Percentiles rank a stretch among this genome's conserved stretches.
Evolutionary conservation across 2,113 vertebrate species (phyloP).

Genomic region (Brachionichthys hirsutus): DNA sequence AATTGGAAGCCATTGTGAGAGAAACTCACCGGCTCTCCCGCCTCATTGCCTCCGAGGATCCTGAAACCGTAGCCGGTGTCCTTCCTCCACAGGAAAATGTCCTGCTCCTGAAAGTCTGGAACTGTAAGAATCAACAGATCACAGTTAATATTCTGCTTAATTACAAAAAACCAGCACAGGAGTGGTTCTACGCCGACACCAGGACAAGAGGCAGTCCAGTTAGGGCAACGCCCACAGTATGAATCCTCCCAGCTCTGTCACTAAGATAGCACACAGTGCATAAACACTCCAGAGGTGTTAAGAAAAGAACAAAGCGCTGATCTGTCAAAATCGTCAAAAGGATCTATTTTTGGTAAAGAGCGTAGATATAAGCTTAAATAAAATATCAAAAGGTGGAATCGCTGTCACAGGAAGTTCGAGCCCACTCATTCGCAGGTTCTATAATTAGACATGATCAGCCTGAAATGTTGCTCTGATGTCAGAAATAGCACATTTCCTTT

Average conservation of each 20-base stretch:
- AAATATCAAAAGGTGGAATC: slow-evolving; percentile 29
- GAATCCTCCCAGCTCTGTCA: slow-evolving; percentile 18
- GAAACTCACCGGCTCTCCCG: slow-evolving; percentile 95
- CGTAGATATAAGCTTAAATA: slow-evolving; percentile 33
- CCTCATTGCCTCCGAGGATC: slow-evolving; percentile 98
- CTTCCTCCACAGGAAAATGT: slow-evolving; percentile 99
- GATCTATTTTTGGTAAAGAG: slow-evolving; percentile 56
- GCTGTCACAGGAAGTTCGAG: slow-evolving; percentile 6
- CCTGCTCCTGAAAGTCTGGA: slow-evolving; percentile 98
- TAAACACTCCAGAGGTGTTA: slow-evolving; percentile 16
- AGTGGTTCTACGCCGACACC: neutral
- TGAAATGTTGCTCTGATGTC: slow-evolving; percentile 24
- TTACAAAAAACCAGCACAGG: neutral
- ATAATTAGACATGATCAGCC: slow-evolving; percentile 40
- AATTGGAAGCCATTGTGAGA: neutral
- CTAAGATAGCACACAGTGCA: slow-evolving; percentile 16
- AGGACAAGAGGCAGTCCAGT: neutral
- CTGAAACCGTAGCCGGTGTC: slow-evolving; percentile 99
- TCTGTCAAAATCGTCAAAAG: slow-evolving; percentile 31
- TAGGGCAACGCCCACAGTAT: neutral
- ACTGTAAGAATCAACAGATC: slow-evolving; percentile 78
- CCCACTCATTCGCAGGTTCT: slow-evolving; percentile 3
- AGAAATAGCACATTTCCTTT: slow-evolving; percentile 19
- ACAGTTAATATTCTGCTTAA: slow-evolving; percentile 9
- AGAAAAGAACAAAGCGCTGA: slow-evolving; percentile 23